Evolutionary conservation across 2,888 invertebrate species (phyloP).

Genomic region (Ryuthela nishihirai): DNA sequence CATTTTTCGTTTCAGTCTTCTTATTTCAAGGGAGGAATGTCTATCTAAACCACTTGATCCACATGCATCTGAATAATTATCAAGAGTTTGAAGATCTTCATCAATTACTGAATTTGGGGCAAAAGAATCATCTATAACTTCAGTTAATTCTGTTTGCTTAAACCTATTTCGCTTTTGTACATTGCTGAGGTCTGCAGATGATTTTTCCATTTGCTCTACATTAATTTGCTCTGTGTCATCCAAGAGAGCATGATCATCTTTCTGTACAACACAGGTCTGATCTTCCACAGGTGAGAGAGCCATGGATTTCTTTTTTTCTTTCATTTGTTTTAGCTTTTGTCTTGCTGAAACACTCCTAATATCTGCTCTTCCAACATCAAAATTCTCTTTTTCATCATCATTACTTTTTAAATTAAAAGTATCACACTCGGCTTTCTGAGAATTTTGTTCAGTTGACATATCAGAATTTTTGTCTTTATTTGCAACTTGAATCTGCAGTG

Average conservation of each 20-base stretch:
- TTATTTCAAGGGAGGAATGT: conserved; percentile 27
- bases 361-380: conserved; percentile 13
- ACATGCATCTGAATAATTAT: conserved; percentile 24
- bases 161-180: too few relatives aligned
- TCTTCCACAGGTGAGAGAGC: conserved; percentile 7
- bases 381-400: conserved; percentile 33
- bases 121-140: conserved; percentile 16
- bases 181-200: too few relatives aligned
- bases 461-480: neutral
- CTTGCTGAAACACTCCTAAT: conserved; percentile 4
- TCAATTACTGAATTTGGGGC: conserved; percentile 19
- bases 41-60: conserved; percentile 28
- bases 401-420: too few relatives aligned
- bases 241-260: neutral
- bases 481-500: too few relatives aligned
- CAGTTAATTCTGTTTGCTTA: too few relatives aligned
- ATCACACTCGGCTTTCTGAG: too few relatives aligned
- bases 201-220: conserved; percentile 6
- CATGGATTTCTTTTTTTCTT: conserved; percentile 11
- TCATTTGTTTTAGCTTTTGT: conserved; percentile 6
- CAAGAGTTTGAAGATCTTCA: conserved; percentile 13
- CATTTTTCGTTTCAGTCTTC: conserved; percentile 44
- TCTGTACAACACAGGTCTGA: conserved; percentile 6
- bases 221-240: neutral
- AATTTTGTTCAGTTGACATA: conserved; percentile 9